Base-by-base conservation (phyloP, 2,797 vertebrate genomes). In the Megalops cyprinoides region DNA sequence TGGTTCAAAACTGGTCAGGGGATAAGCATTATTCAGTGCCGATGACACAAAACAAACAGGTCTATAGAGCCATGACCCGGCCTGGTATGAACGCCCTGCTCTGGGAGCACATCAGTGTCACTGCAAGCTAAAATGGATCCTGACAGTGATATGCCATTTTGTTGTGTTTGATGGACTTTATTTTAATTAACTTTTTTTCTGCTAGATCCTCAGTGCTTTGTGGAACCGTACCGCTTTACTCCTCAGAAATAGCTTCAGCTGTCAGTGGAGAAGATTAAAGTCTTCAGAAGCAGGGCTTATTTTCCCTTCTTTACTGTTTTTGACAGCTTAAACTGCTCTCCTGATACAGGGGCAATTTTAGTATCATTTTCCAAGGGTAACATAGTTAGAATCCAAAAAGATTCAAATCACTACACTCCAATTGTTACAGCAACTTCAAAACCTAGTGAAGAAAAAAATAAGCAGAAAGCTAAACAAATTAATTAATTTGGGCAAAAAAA, bases 311-410 rank as follows among this genome's bases (percentile, higher is more conserved):
- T 74, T 74, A 25, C 18, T 8, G 18, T 31, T 69, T 69, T 65
- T 79, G 60, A 79, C 77, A 67, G 77, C 77, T 79, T 25, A 51
- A 79, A 69, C 58, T 67, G 42, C 65, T 56, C 78, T 55, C 49
- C 42, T 73, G 67, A 23, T 74, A 79, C 67, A 20, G 65, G 65
- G 23, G 42, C 67, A 53, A 69, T 42, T 71, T 79, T 25, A 25
- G 31, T 51, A 69, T 56, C n/a, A 79, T 73, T 73, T 49, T 31
- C 34, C 65, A 48, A 23, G 10, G 49, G 44, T 28, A 67, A 46
- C 31, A 51, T 49, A 55, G 37, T 56, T 56, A n/a, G n/a, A n/a
- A n/a, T 4, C 25, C 48, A 25, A 65, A 20, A 49, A 78, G 25
- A 34, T 31, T 48, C 60, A 39, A 53, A 53, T 53, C 12, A 39